Evolutionary conservation across 2,888 invertebrate species (phyloP).

Genomic region (Leptothorax acervorum): DNA sequence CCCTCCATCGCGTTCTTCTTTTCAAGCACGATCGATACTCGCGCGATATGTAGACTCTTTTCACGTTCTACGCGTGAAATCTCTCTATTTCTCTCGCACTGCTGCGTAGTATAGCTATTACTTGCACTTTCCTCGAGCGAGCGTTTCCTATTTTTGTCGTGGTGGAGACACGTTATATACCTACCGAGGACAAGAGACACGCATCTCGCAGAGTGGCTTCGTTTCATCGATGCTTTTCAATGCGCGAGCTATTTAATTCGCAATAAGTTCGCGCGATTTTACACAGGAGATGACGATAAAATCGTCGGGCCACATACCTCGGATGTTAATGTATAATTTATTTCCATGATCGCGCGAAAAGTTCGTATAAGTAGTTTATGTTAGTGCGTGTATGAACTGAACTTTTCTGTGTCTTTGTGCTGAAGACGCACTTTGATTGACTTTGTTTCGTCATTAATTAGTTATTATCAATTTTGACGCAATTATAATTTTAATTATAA

Average conservation of each 20-base stretch:
- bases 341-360: conserved; percentile 17
- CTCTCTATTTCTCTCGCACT: conserved; percentile 21
- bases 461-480: not conserved
- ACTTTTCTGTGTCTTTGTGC: not conserved
- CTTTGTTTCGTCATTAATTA: not conserved
- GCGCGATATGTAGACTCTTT: not conserved
- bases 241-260: conserved; percentile 6
- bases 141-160: conserved; percentile 46
- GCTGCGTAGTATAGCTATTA: conserved; percentile 40
- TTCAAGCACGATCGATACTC: conserved; percentile 8
- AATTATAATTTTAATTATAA: not conserved
- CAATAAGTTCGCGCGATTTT: conserved; percentile 42
- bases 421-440: not conserved
- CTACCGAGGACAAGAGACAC: conserved; percentile 26
- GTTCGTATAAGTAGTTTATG: conserved; percentile 27
- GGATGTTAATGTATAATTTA: conserved; percentile 53
- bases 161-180: conserved; percentile 19
- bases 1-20: not conserved
- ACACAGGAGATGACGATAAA: conserved; percentile 32
- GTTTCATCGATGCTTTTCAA: conserved; percentile 41
- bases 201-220: not conserved
- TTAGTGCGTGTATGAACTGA: not conserved
- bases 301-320: conserved; percentile 30
- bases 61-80: conserved; percentile 16
- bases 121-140: conserved; percentile 43